Evolutionary conservation across 2,888 invertebrate species (phyloP), one percentile per base, ranked within the genome.

Genomic region (Cantharis rustica): DNA sequence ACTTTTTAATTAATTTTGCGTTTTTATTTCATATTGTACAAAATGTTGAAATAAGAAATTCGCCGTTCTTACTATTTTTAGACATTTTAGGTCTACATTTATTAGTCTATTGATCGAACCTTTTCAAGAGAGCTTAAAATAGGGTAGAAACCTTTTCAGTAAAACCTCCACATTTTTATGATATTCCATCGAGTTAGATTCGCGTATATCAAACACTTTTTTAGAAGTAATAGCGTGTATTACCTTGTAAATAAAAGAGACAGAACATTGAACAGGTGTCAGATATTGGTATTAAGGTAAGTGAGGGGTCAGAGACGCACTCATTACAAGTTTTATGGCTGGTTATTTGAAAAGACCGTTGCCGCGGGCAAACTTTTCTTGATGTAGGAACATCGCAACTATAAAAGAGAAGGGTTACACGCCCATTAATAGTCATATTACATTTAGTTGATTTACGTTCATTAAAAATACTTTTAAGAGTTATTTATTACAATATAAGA

Each of bases 301-400:
- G 72, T 66, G 79, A 16, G 80, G 79, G 79, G 80, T 71, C 68
- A 72, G 76, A 78, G 81, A 77, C 75, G 80, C 72, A 82, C 81
- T 83, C 82, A 83, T 83, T 83, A 83, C 82, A 83, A 82, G 82
- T 82, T 83, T 83, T 83, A 83, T 83, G 82, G 79, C 80, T 81
- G 82, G 81, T 83, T 83, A 83, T 83, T 82, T 83, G 82, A 83
- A 83, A 66, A 82, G 81, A 80, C 80, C 82, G 82, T 81, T 75
- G 79, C 82, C 81, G 76, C 79, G 73, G 80, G 82, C 82, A 69
- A 80, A 76, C 79, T 80, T 79, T 77, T 73, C 75, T 77, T 77
- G 78, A 77, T 78, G 76, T 77, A 80, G 81, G 82, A 80, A 81
- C 78, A 81, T 73, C 76, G 78, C 75, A 73, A 70, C 75, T 78